Evolutionary conservation across 2,113 vertebrate species (phyloP).

Genomic region (Lanius ludovicianus): DNA sequence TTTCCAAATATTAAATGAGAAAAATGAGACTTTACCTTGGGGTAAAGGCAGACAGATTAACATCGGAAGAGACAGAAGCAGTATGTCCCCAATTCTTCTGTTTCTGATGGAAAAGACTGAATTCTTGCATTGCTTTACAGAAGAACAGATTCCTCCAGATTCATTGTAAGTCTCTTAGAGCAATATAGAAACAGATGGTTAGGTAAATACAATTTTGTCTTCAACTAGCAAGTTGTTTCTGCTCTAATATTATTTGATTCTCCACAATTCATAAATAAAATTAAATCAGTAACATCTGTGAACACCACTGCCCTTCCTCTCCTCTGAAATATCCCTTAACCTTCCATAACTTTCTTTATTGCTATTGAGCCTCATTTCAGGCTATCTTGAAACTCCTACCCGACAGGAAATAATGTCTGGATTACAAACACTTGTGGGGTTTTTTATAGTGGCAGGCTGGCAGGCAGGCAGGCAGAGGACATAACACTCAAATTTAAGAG

Average conservation of each 20-base stretch:
- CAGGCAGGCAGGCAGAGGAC: not conserved
- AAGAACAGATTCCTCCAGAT: not conserved
- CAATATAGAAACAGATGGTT: not conserved
- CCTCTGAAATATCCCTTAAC: not conserved
- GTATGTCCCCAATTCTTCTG: not conserved
- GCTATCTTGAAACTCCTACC: not conserved
- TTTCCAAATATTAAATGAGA: not conserved
- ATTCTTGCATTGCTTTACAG: not conserved
- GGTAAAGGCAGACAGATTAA: not conserved
- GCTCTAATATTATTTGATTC: not conserved
- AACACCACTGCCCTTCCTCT: not conserved
- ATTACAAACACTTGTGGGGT: not conserved
- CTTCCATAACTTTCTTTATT: not conserved
- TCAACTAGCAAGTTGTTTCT: not conserved
- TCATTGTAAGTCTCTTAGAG: not conserved
- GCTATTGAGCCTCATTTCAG: not conserved
- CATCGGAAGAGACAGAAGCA: not conserved
- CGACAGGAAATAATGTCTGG: conserved; percentile 26
- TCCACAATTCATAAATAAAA: not conserved
- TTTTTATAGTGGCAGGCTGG: not conserved
- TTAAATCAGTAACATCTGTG: conserved; percentile 26
- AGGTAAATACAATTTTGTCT: not conserved
- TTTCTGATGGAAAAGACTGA: not conserved
- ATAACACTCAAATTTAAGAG: not conserved
- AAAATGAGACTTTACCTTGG: not conserved